Percentiles rank a stretch among this genome's conserved stretches.
Conservation (phyloP, 2,888 invertebrate genomes). For the Oscheius sp. region DNA sequence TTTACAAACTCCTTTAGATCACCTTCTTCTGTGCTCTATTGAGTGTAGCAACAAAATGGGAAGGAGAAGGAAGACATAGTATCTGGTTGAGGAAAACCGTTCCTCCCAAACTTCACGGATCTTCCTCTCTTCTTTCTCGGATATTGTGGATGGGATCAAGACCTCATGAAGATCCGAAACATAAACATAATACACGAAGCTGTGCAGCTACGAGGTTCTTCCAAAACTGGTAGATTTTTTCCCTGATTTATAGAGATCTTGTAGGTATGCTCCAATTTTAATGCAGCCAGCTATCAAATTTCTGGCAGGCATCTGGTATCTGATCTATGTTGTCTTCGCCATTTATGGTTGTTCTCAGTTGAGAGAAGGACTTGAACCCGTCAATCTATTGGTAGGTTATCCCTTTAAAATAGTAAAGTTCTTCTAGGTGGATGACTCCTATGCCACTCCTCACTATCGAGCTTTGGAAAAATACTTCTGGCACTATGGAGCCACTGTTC, state of each 20-base stretch:
- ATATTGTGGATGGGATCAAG: constrained; percentile 55
- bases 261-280: constrained; percentile 59
- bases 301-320: constrained; percentile 58
- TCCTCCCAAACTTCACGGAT: constrained; percentile 38
- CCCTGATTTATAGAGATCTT: background rate
- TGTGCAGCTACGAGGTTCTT: constrained; percentile 64
- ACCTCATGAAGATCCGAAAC: constrained; percentile 32
- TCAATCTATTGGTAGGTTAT: constrained; percentile 42
- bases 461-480: constrained; percentile 57
- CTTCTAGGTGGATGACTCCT: constrained; percentile 54
- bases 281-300: constrained; percentile 59
- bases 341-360: constrained; percentile 59
- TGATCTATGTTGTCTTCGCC: constrained; percentile 55
- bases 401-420: background rate
- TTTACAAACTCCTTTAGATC: constrained; percentile 33
- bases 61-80: constrained; percentile 56
- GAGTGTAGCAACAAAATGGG: constrained; percentile 49
- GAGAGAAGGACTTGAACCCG: constrained; percentile 62
- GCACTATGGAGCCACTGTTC: constrained; percentile 54
- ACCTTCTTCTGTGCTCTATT: constrained; percentile 65
- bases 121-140: constrained; percentile 32
- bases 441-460: constrained; percentile 61
- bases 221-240: constrained; percentile 56
- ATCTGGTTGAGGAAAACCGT: constrained; percentile 48
- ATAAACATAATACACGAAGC: constrained; percentile 39